Base-by-base conservation (phyloP, 2,888 invertebrate species). In the Lycia hirtaria region DNA sequence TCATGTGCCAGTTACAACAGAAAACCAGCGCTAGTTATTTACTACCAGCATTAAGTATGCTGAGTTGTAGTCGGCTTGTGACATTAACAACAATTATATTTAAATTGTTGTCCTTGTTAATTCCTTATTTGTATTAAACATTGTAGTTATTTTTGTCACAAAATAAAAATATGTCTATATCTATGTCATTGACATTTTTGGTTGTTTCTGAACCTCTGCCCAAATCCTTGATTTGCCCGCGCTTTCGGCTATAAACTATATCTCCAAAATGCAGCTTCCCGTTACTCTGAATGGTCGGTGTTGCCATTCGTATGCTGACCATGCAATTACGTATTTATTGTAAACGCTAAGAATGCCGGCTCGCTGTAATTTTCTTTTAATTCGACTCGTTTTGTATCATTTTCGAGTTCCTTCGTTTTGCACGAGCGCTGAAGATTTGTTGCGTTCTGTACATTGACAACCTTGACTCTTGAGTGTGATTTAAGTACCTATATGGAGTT, bases 281-380 rank as follows among this genome's bases (percentile, higher is more conserved):
- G 63, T 63, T 67, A 65, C 49, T 32, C 26, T 0, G 41, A 17
- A 26, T 51, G 54, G 56, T 52, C 51, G 58, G 47, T 40, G 51
- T 61, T 60, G 59, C 56, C 60, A 60, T 60, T 60, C 81, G 88
- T 86, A 87, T 84, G 83, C 89, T 84, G 85, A 78, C 83, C 86
- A 76, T 91, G 85, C 92, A 92, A 92, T 92, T 92, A 92, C 91
- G 92, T 92, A 87, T 92, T 92, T 92, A 92, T 92, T 91, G 91
- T 92, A 92, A 92, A 91, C 88, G 92, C 83, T 80, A 87, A 86
- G 88, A 88, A 89, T 88, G 88, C 90, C 85, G 81, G 79, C 83
- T 80, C 83, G 74, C 89, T 87, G 87, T 90, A 92, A 92, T 92
- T 92, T 88, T 84, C 84, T 87, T 92, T 92, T 92, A 92, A 92